Evolutionary conservation across 2,888 invertebrate species (phyloP).

Genomic region (Apoda limacodes): DNA sequence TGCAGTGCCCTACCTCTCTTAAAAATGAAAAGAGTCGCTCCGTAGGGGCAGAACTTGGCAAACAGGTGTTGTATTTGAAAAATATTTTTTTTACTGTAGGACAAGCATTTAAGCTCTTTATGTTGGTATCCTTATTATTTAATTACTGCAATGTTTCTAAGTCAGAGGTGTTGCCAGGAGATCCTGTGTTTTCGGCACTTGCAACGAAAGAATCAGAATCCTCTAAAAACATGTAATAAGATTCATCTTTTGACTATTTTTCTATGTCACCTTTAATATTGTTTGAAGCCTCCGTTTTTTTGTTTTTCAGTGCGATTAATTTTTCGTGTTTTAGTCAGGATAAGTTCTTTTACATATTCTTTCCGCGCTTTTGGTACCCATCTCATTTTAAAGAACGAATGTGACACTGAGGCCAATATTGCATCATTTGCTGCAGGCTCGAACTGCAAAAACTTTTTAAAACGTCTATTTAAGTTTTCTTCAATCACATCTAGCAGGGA

Average conservation of each 20-base stretch:
- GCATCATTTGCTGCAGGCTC: slow-evolving; percentile 17
- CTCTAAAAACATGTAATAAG: slow-evolving; percentile 17
- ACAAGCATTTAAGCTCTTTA: slow-evolving; percentile 17
- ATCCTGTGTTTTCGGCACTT: slow-evolving; percentile 15
- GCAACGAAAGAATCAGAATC: slow-evolving; percentile 17
- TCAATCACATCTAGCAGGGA: slow-evolving; percentile 12
- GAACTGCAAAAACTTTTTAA: slow-evolving; percentile 12
- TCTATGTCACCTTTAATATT: slow-evolving; percentile 10
- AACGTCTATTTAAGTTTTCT: slow-evolving; percentile 16
- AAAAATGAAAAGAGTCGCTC: slow-evolving; percentile 19
- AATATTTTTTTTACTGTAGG: slow-evolving; percentile 17
- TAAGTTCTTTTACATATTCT: slow-evolving; percentile 10
- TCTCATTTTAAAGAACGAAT: slow-evolving; percentile 16
- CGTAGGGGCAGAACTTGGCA: slow-evolving; percentile 20
- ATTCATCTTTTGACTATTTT: slow-evolving; percentile 15
- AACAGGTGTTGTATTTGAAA: too few species aligned
- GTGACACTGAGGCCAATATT: slow-evolving; percentile 17
- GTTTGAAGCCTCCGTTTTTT: slow-evolving; percentile 13
- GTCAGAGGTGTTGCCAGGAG: slow-evolving; percentile 13
- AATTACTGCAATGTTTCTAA: slow-evolving; percentile 16
- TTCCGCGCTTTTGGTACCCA: too few species aligned
- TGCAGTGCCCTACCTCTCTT: too few species aligned
- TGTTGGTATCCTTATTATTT: slow-evolving; percentile 13
- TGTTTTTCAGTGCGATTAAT: slow-evolving; percentile 15
- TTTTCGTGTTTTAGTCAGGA: slow-evolving; percentile 15